phyloP scores from a whole-genome alignment of 2,113 vertebrate species.

The Cyprinus carpio region DNA sequence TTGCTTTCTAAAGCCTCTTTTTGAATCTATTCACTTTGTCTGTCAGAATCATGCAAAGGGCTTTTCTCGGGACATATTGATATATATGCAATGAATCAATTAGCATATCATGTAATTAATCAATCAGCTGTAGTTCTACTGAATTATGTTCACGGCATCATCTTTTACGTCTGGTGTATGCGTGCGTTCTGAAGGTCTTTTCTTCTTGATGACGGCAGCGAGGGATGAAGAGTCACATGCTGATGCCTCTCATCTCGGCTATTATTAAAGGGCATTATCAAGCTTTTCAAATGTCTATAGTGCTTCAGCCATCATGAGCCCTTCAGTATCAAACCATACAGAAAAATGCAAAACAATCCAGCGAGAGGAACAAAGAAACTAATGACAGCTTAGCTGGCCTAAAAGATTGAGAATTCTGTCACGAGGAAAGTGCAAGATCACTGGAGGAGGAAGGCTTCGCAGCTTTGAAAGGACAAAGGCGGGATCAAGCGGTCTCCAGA shows the following conservation, averaged over 20 bases:
- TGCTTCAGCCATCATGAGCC: slow-evolving; percentile 42
- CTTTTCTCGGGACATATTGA: background rate
- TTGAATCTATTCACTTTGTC: background rate
- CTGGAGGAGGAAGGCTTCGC: slow-evolving; percentile 63
- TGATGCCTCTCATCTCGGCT: slow-evolving; percentile 45
- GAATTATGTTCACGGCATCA: background rate
- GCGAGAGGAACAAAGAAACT: slow-evolving; percentile 62
- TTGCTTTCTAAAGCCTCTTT: background rate
- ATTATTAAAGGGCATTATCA: slow-evolving; percentile 50
- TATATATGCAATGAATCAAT: background rate
- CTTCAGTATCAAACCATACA: slow-evolving; percentile 50
- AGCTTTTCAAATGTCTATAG: slow-evolving; percentile 52
- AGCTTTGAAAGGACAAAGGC: slow-evolving; percentile 69
- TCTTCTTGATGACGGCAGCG: background rate
- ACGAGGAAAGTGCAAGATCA: slow-evolving; percentile 64
- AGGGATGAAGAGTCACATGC: slow-evolving; percentile 24
- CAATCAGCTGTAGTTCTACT: background rate
- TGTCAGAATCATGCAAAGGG: background rate
- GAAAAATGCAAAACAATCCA: slow-evolving; percentile 53
- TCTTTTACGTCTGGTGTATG: background rate
- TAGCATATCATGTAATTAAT: slow-evolving; percentile 15
- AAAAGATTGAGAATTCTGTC: slow-evolving; percentile 68
- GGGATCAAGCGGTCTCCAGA: slow-evolving; percentile 67
- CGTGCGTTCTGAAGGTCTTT: background rate
- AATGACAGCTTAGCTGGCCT: slow-evolving; percentile 67